Conservation (phyloP, 2,888 invertebrate species). For the Boloria selene region DNA sequence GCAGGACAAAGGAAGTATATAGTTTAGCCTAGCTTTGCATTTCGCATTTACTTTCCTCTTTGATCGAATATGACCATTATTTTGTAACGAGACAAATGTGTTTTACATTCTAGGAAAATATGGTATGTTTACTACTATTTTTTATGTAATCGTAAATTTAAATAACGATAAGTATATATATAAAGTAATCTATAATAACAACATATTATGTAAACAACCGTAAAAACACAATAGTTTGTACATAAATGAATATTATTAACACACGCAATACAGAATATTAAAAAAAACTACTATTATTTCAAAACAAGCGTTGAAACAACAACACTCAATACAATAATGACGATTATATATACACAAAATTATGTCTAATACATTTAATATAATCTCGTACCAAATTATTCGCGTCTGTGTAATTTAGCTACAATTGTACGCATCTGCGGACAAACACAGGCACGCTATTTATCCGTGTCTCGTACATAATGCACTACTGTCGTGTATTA, state of each 20-base stretch:
- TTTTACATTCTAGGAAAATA: not conserved
- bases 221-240: too few relatives aligned
- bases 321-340: too few relatives aligned
- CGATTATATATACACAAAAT: too few relatives aligned
- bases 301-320: too few relatives aligned
- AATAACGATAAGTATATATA: not conserved
- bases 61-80: conserved; percentile 22
- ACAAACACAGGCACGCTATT: conserved; percentile 27
- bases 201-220: not conserved
- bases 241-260: too few relatives aligned
- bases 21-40: conserved; percentile 61
- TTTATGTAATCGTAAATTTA: not conserved
- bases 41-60: conserved; percentile 15
- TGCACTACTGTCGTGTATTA: conserved; percentile 26
- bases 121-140: not conserved
- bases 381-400: conserved; percentile 3
- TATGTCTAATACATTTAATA: not conserved
- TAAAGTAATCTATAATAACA: not conserved
- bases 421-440: conserved; percentile 35
- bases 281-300: too few relatives aligned
- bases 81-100: conserved; percentile 5
- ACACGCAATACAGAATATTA: too few relatives aligned
- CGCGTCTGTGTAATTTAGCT: conserved; percentile 33
- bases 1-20: conserved; percentile 70
- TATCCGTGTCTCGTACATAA: conserved; percentile 16